Evolutionary conservation across 2,113 vertebrate genomes (phyloP).

Genomic region (Tachysurus vachellii): DNA sequence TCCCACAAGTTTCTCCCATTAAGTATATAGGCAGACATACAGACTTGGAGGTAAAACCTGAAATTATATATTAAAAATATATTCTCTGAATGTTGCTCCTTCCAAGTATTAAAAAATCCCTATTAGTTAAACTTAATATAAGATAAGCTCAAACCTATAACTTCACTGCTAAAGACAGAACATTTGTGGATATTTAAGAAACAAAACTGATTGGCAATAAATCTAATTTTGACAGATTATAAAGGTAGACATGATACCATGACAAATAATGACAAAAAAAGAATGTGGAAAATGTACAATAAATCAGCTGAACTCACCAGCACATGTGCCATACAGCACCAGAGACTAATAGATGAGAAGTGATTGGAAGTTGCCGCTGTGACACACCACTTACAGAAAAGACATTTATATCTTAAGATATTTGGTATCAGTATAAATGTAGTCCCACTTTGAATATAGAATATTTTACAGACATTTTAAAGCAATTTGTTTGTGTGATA

Average conservation of each 20-base stretch:
- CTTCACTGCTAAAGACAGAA: background rate
- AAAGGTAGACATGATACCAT: background rate
- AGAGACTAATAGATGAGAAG: background rate
- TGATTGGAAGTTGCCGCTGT: background rate
- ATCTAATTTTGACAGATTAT: background rate
- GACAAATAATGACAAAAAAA: conserved; percentile 4
- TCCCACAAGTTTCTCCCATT: background rate
- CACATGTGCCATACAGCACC: background rate
- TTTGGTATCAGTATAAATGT: conserved; percentile 16
- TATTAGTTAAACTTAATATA: background rate
- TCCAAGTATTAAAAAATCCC: background rate
- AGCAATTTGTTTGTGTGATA: background rate
- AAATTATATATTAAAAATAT: background rate
- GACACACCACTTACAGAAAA: background rate
- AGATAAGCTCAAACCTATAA: background rate
- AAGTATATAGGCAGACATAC: background rate
- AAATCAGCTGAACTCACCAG: background rate
- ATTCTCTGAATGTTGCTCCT: background rate
- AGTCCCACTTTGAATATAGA: background rate
- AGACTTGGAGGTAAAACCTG: background rate
- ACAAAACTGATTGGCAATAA: background rate
- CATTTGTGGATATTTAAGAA: background rate
- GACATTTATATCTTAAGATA: background rate
- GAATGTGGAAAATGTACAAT: background rate
- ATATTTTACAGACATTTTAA: background rate